Evolutionary conservation across 2,113 vertebrate species (phyloP), one percentile per base, ranked within the genome.

Genomic region (Clarias batrachus): DNA sequence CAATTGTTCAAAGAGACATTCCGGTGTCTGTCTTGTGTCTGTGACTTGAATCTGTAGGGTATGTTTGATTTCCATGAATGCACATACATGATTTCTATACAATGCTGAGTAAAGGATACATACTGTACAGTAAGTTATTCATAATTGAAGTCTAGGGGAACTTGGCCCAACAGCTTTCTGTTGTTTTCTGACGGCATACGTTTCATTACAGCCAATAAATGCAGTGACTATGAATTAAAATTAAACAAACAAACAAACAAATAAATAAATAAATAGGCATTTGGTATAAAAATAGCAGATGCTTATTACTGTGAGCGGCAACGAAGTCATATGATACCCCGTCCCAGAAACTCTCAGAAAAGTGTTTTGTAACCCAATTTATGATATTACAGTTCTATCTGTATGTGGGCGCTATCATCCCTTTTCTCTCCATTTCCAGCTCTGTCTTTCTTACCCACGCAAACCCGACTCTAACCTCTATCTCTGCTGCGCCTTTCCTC

Each of bases 371-470:
- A 62, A 81, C 62, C 21, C 3, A 81, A 62, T 62, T 60, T 62
- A 41, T 14, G 19, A 23, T 11, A 14, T 23, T 2, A 25, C 60
- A 60, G 9, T 11, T 30, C n/a, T 10, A 21, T 57, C 52, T 0
- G 48, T 7, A 79, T 33, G 17, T 37, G 57, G 30, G 2, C 30
- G 6, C 27, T 0, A 59, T 59, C 54, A 56, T 13, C 85, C 78
- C 87, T 63, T 33, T 17, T 41, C 65, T 54, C 27, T 60, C 76
- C 73, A 86, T 48, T 54, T 37, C 41, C 23, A 71, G 83, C 68
- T 78, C 76, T 56, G 19, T 83, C 70, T 52, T 48, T 33, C 83
- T 56, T 27, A 25, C 27, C 82, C 57, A 84, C 33, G 48, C 7
- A 16, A 73, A 13, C 33, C 52, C 56, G 56, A 73, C 73, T 56